Evolutionary conservation across 64 coral and sea anemone species (phyloP).

Genomic region (Platygyra sinensis): DNA sequence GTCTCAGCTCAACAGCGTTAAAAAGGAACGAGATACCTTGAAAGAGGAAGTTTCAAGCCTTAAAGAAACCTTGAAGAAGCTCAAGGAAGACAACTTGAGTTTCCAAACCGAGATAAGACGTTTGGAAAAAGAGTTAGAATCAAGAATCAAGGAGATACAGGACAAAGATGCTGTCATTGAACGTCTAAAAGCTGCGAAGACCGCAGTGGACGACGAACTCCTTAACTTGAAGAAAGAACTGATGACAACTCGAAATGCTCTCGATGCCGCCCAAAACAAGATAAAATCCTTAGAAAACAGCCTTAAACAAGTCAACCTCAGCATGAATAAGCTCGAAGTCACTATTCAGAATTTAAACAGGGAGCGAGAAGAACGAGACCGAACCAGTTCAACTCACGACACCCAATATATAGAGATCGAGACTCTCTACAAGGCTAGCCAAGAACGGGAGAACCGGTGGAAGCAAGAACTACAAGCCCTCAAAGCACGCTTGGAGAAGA

Average conservation of each 20-base stretch:
- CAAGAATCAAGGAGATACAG: conserved; percentile 60
- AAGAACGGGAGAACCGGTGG: conserved; percentile 78
- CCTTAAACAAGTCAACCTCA: conserved; percentile 75
- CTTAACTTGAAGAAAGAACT: conserved; percentile 80
- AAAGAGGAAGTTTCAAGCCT: conserved; percentile 66
- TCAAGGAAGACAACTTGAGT: conserved; percentile 79
- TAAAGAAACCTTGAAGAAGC: conserved; percentile 61
- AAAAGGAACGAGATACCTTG: conserved; percentile 76
- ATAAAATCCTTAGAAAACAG: conserved; percentile 78
- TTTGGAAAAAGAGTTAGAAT: conserved; percentile 60
- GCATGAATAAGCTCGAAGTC: conserved; percentile 87
- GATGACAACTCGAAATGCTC: conserved; percentile 78
- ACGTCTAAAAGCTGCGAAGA: conserved; percentile 59
- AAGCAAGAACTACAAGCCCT: conserved; percentile 86
- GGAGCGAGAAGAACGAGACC: conserved; percentile 87
- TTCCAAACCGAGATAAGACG: conserved; percentile 55
- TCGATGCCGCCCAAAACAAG: conserved; percentile 80
- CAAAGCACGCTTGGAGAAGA: conserved; percentile 86
- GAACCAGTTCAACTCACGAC: conserved; percentile 74
- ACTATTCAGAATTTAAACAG: conserved; percentile 83
- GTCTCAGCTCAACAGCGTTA: conserved; percentile 67
- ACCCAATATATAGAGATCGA: conserved; percentile 93
- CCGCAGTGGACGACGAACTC: conserved; percentile 73
- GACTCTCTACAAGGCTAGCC: conserved; percentile 81
- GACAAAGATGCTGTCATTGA: conserved; percentile 79